Evolutionary conservation across 2,797 vertebrate genomes (phyloP).

Genomic region (Mormyrus proboscirostris): DNA sequence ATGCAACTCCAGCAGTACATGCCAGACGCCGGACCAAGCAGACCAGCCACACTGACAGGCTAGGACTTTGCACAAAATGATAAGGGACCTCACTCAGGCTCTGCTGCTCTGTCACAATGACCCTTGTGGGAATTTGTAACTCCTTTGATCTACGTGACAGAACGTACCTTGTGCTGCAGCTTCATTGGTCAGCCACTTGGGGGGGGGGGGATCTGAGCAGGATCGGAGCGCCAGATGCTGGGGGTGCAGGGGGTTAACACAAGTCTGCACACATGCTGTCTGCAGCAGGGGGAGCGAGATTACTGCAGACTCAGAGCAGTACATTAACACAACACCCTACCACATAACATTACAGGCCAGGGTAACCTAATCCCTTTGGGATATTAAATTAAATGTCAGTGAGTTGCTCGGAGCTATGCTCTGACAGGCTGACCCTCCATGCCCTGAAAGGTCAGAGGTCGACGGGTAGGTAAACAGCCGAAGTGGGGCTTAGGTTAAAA

Average conservation of each 20-base stretch:
- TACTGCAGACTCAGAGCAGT: not conserved
- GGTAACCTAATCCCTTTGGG: conserved; percentile 51
- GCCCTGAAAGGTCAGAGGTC: conserved; percentile 30
- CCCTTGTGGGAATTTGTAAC: not conserved
- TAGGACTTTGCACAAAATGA: not conserved
- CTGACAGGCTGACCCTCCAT: conserved; percentile 51
- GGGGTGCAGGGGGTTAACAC: not conserved
- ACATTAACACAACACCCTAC: not conserved
- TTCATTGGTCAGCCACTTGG: not conserved
- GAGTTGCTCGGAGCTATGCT: conserved; percentile 52
- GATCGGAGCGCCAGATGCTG: not conserved
- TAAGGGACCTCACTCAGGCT: not conserved
- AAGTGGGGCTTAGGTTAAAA: not conserved
- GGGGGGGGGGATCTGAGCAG: too few species aligned
- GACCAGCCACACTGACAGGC: not conserved
- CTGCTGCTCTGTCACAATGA: not conserved
- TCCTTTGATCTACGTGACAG: not conserved
- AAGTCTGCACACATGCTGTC: not conserved
- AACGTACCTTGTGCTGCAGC: not conserved
- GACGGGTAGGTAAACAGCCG: not conserved
- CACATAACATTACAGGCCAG: not conserved
- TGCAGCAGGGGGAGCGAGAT: not conserved
- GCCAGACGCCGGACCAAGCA: not conserved
- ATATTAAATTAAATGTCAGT: conserved; percentile 67
- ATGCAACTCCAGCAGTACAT: not conserved